A percentile compares a stretch with the other conserved stretches of the same genome.
phyloP scores from a whole-genome alignment of 35 echinoderm and acorn worm genomes.

The Eucidaris tribuloides region DNA sequence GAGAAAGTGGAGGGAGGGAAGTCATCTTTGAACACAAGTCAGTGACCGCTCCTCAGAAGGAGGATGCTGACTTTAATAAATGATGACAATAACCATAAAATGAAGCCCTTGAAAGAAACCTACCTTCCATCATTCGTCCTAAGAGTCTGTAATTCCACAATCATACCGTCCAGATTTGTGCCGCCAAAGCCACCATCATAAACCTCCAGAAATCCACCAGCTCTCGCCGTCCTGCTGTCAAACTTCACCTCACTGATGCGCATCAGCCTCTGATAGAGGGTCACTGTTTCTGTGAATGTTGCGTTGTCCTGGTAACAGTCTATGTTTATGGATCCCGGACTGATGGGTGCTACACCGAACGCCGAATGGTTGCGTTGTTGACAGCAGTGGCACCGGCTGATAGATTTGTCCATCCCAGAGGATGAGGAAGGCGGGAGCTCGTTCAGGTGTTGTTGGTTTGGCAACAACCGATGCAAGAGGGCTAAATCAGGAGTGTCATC shows the following conservation, averaged over 20 bases:
- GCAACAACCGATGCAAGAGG: conserved; percentile 34
- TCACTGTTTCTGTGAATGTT: conserved; percentile 68
- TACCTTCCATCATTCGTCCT: conserved; percentile 35
- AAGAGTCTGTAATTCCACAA: conserved; percentile 36
- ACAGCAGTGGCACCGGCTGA: conserved; percentile 86
- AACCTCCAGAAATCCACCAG: conserved; percentile 75
- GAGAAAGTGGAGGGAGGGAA: too few relatives aligned
- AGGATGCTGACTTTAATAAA: too few relatives aligned
- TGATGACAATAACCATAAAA: too few relatives aligned
- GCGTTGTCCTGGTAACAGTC: conserved; percentile 45
- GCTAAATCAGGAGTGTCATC: conserved; percentile 33
- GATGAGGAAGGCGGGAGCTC: background rate
- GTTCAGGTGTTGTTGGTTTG: conserved; percentile 46
- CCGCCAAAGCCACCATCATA: conserved; percentile 79
- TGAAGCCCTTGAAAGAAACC: too few relatives aligned
- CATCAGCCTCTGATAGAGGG: conserved; percentile 45
- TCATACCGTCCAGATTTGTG: conserved; percentile 43
- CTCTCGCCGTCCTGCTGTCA: background rate
- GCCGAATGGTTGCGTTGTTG: conserved; percentile 3
- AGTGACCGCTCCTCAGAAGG: too few relatives aligned
- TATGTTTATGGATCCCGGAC: conserved; percentile 54
- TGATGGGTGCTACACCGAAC: conserved; percentile 55
- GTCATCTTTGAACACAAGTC: too few relatives aligned
- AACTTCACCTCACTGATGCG: conserved; percentile 82
- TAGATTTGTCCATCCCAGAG: conserved; percentile 33